These are phyloP conservation scores for Cyaniris semiargus DNA, from an alignment of 2,888 invertebrate genomes.

Conservation along the genomic window DNA sequence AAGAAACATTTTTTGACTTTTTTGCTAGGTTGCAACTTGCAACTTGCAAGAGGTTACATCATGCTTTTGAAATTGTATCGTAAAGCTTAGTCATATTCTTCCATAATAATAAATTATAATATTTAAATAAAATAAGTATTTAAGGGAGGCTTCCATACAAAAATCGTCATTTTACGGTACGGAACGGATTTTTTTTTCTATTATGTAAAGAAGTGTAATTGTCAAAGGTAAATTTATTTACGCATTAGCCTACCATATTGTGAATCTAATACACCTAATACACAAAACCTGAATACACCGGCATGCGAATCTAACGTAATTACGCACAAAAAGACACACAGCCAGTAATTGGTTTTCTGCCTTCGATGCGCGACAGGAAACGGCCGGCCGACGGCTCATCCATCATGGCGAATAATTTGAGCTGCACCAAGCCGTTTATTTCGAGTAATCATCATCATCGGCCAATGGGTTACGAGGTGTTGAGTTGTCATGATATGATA, in stretches of 20 bases:
- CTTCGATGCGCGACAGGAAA: slow-evolving; percentile 45
- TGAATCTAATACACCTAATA: not conserved
- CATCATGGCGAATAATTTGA: slow-evolving; percentile 65
- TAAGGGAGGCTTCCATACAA: too few relatives aligned
- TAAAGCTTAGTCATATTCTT: too few relatives aligned
- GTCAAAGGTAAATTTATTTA: too few relatives aligned
- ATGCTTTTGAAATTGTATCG: too few relatives aligned
- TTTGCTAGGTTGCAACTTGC: too few relatives aligned
- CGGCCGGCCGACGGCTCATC: slow-evolving; percentile 53
- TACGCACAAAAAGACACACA: slow-evolving; percentile 11
- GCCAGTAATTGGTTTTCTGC: slow-evolving; percentile 34
- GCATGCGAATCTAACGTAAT: not conserved
- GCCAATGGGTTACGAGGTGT: slow-evolving; percentile 42
- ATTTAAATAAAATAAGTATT: too few relatives aligned
- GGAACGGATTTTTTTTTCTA: too few relatives aligned
- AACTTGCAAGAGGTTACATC: too few relatives aligned
- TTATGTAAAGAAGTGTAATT: too few relatives aligned
- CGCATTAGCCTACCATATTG: not conserved
- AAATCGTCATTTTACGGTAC: too few relatives aligned
- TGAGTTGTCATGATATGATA: not conserved
- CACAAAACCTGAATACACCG: not conserved
- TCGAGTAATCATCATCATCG: slow-evolving; percentile 67
- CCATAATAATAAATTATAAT: too few relatives aligned
- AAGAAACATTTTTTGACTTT: too few relatives aligned
- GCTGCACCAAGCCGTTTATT: slow-evolving; percentile 61